Percentiles rank a stretch among this genome's conserved stretches.
These are phyloP conservation scores for Meles meles DNA, from an alignment of 2,113 vertebrate species.

Conservation along the genomic window DNA sequence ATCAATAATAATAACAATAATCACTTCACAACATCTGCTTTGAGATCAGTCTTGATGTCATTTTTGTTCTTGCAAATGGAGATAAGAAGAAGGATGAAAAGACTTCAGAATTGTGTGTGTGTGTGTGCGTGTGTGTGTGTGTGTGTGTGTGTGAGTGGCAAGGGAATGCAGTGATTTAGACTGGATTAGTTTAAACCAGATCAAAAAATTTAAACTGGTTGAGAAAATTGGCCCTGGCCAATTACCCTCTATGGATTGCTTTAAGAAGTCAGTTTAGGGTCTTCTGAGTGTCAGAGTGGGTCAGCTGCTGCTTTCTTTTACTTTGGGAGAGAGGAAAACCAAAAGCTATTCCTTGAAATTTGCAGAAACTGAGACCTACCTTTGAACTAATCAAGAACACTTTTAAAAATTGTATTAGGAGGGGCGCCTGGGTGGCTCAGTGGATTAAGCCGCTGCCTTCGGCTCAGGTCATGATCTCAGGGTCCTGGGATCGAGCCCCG, in stretches of 20 bases:
- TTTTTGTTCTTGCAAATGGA: neutral
- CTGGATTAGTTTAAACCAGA: neutral
- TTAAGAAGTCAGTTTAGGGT: neutral
- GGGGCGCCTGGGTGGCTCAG: too few species aligned
- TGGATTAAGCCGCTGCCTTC: too few species aligned
- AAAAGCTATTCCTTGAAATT: neutral
- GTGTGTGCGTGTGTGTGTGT: neutral
- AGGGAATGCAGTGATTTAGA: neutral
- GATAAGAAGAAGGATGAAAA: neutral
- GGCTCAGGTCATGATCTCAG: too few species aligned
- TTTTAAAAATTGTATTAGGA: neutral
- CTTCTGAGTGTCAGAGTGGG: neutral
- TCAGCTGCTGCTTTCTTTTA: neutral
- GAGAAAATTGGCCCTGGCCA: neutral
- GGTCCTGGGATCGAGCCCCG: too few species aligned
- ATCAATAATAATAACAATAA: neutral
- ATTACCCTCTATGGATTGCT: neutral
- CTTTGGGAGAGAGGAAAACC: neutral
- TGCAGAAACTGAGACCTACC: neutral
- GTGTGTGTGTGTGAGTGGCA: neutral
- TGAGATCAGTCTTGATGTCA: slow-evolving; percentile 34
- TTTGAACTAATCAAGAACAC: neutral
- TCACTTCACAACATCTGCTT: neutral
- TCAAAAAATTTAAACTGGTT: neutral
- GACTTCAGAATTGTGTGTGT: neutral